Conservation (phyloP, 2,113 vertebrate species). For the Tetraodon nigroviridis region DNA sequence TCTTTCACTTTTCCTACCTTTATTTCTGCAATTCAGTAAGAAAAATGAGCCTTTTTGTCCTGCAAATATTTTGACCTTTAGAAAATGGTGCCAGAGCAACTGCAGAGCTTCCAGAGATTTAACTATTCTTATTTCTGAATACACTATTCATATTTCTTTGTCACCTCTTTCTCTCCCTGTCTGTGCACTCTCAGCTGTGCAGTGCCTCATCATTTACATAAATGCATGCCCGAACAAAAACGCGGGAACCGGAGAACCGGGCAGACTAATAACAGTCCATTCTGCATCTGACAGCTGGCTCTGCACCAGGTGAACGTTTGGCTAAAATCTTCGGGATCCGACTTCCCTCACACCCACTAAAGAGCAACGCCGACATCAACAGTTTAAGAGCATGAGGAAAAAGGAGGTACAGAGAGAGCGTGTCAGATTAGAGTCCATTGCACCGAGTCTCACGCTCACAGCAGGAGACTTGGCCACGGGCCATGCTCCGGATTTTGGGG, state of each 20-base stretch:
- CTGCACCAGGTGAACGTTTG: slow-evolving; percentile 30
- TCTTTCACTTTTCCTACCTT: slow-evolving; percentile 39
- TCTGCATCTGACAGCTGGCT: slow-evolving; percentile 43
- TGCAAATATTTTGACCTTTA: slow-evolving; percentile 62
- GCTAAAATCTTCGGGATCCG: slow-evolving; percentile 10
- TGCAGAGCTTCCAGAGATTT: slow-evolving; percentile 21
- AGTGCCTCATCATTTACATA: slow-evolving; percentile 42
- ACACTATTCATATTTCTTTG: slow-evolving; percentile 27
- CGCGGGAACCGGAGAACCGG: slow-evolving; percentile 15
- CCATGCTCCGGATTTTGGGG: slow-evolving; percentile 61
- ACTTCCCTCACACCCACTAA: slow-evolving; percentile 25
- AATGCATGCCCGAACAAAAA: slow-evolving; percentile 34
- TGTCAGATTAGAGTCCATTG: slow-evolving; percentile 61
- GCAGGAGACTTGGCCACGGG: slow-evolving; percentile 57
- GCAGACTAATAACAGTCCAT: slow-evolving; percentile 39
- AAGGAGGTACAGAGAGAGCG: slow-evolving; percentile 42
- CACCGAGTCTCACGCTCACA: slow-evolving; percentile 57
- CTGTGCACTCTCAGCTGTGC: slow-evolving; percentile 39
- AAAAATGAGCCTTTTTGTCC: slow-evolving; percentile 42
- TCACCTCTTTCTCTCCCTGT: slow-evolving; percentile 22
- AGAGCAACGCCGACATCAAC: slow-evolving; percentile 40
- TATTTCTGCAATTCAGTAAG: slow-evolving; percentile 29
- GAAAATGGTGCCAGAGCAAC: slow-evolving; percentile 36
- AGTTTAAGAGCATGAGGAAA: slow-evolving; percentile 53
- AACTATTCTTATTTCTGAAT: slow-evolving; percentile 33